Evolutionary conservation across 2,113 vertebrate genomes (phyloP).

Genomic region (Gymnarchus niloticus): DNA sequence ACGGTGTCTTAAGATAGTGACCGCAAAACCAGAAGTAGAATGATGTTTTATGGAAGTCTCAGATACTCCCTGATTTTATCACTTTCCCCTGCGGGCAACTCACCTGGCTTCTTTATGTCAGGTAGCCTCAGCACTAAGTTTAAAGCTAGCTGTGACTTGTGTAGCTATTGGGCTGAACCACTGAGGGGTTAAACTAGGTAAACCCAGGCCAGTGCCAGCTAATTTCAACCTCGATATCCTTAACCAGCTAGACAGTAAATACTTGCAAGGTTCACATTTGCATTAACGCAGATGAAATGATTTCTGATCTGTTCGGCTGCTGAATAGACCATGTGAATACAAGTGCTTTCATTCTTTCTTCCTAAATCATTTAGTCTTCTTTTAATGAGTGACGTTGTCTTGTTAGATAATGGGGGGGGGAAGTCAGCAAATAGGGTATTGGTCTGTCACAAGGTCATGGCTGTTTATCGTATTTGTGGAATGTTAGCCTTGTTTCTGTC

Average conservation of each 20-base stretch:
- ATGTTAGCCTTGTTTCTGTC: background rate
- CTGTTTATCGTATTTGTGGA: background rate
- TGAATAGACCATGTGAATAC: background rate
- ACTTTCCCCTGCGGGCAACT: background rate
- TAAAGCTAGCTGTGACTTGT: background rate
- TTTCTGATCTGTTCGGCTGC: background rate
- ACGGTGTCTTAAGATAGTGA: no score
- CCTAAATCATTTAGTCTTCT: background rate
- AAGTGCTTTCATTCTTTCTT: background rate
- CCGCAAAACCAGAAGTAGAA: background rate
- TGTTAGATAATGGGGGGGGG: background rate
- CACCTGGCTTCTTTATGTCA: background rate
- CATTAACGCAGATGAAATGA: background rate
- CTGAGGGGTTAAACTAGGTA: background rate
- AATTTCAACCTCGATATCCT: background rate
- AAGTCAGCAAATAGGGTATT: background rate
- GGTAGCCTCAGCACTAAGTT: background rate
- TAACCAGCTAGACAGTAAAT: background rate
- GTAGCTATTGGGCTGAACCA: background rate
- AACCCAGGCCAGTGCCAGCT: background rate
- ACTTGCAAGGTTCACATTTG: background rate
- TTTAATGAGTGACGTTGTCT: background rate
- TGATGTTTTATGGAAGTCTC: background rate
- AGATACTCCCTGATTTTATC: background rate
- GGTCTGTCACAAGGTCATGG: conserved; percentile 12